A percentile compares a stretch with the other conserved stretches of the same genome.
Evolutionary conservation across 2,888 invertebrate genomes (phyloP).

Genomic region (Digitonthophagus gazella): DNA sequence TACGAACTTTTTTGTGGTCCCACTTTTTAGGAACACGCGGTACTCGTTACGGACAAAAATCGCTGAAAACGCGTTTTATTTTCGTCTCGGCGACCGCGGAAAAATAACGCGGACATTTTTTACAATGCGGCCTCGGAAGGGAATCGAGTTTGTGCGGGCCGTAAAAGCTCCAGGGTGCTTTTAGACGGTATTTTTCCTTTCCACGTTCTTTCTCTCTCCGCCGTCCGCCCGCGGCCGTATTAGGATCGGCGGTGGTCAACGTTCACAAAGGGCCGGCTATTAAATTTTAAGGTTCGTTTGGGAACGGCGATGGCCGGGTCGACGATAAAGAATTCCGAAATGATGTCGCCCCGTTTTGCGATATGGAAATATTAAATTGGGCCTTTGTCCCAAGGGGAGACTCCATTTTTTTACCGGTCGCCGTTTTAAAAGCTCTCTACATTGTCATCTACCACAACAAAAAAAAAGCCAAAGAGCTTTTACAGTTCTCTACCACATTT

Average conservation of each 20-base stretch:
- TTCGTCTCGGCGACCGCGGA: not conserved
- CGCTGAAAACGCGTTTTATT: not conserved
- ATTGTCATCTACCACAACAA: not conserved
- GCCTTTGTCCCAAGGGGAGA: not conserved
- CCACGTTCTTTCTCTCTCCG: not conserved
- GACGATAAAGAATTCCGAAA: constrained; percentile 10
- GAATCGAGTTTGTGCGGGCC: not conserved
- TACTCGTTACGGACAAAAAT: not conserved
- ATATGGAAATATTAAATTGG: constrained; percentile 18
- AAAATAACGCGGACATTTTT: not conserved
- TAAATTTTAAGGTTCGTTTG: constrained; percentile 15
- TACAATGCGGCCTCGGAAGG: not conserved
- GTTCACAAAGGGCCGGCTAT: constrained; percentile 11
- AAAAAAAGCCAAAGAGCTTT: not conserved
- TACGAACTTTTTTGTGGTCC: not conserved
- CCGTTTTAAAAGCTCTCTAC: not conserved
- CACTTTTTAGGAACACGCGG: not conserved
- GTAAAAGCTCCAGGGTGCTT: not conserved
- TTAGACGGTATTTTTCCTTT: not conserved
- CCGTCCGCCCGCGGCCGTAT: constrained; percentile 1
- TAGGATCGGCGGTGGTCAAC: constrained; percentile 5
- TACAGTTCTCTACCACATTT: not conserved
- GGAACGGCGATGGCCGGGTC: not conserved
- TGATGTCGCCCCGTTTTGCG: constrained; percentile 11
- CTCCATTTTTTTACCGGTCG: not conserved